Conservation (phyloP, 1,140 invertebrate genomes). For the Drosophila ogumai region DNA sequence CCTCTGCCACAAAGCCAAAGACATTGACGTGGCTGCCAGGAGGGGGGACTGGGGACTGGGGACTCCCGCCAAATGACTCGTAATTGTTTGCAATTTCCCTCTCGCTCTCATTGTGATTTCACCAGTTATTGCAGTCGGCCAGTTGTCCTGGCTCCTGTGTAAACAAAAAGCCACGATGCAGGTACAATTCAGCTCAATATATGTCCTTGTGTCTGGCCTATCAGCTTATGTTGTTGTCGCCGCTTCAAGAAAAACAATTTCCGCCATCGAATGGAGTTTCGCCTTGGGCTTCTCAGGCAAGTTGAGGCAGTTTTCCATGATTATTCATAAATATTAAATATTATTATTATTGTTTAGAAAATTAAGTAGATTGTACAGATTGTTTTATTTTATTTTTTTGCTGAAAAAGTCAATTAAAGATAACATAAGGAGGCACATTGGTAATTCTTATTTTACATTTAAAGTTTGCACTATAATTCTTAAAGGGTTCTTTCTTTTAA, state of each 20-base stretch:
- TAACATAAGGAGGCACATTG: not conserved
- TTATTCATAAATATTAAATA: not conserved
- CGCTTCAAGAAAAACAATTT: slow-evolving; percentile 11
- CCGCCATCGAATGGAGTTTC: not conserved
- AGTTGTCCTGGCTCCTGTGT: not conserved
- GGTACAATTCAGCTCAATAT: slow-evolving; percentile 4
- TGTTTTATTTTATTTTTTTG: no score
- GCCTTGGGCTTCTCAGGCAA: no score
- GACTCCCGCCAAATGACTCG: slow-evolving; percentile 26
- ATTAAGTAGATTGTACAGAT: no score
- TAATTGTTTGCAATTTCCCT: slow-evolving; percentile 44
- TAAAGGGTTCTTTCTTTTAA: no score
- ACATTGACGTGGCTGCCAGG: slow-evolving; percentile 53
- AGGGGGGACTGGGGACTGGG: not conserved
- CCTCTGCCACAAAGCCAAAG: slow-evolving; percentile 50
- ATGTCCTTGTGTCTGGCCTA: not conserved
- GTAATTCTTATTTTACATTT: not conserved
- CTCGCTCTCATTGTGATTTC: slow-evolving; percentile 7
- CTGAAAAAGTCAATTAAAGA: not conserved
- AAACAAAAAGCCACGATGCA: slow-evolving; percentile 6
- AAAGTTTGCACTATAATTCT: not conserved
- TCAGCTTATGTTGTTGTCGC: slow-evolving; percentile 17
- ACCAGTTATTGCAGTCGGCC: slow-evolving; percentile 7
- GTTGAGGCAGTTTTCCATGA: no score
- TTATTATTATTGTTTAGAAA: not conserved